These are phyloP conservation scores for Pseudolycoriella hygida DNA, from an alignment of 2,888 invertebrate genomes.

Conservation along the genomic window DNA sequence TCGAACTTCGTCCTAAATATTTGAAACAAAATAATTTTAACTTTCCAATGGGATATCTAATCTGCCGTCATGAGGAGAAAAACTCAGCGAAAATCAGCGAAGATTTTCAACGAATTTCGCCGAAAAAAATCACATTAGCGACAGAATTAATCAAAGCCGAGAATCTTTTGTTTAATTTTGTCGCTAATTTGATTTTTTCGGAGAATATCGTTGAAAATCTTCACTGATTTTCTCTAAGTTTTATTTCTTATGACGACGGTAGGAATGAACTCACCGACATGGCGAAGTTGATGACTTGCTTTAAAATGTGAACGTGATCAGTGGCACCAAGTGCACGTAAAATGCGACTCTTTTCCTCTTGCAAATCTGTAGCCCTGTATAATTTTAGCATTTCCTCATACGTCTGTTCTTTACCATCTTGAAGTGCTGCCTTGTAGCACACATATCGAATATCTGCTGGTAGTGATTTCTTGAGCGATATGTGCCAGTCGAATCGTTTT, in stretches of 20 bases:
- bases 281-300: slow-evolving; percentile 61
- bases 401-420: slow-evolving; percentile 46
- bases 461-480: no score
- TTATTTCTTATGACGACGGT: no score
- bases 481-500: slow-evolving; percentile 46
- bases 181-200: background rate
- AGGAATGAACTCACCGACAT: slow-evolving; percentile 42
- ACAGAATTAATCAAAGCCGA: no score
- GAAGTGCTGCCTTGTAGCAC: slow-evolving; percentile 71
- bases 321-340: slow-evolving; percentile 69
- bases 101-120: no score
- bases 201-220: background rate
- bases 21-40: background rate
- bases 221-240: no score
- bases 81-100: no score
- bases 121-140: no score
- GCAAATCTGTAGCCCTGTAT: slow-evolving; percentile 69
- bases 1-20: slow-evolving; percentile 63
- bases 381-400: slow-evolving; percentile 63
- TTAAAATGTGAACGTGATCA: slow-evolving; percentile 48
- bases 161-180: no score
- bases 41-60: no score
- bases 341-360: slow-evolving; percentile 87
- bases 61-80: no score
- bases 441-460: slow-evolving; percentile 73